Base-by-base conservation (phyloP, 1,140 invertebrate genomes). In the Mylabris phalerata region DNA sequence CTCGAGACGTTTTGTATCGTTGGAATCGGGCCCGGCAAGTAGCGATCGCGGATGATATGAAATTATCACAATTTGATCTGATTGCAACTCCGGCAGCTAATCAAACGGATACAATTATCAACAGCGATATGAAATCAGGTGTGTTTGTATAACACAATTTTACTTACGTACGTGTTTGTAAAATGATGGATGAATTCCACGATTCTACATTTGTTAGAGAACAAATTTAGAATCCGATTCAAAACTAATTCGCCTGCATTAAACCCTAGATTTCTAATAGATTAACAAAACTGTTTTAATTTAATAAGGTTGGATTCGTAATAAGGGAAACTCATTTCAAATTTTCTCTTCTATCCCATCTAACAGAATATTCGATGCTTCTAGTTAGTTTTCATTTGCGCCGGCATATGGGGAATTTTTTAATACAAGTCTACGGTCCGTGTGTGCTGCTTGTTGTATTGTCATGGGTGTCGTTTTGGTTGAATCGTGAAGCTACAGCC, bases 391-490 rank as follows among this genome's bases (percentile, higher is more conserved):
- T 93, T 65, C 87, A 90, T 71, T 80, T 93, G 10, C 85, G 89
- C 67, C 80, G 91, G 4, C 88, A 92, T 68, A 88, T 91, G 79
- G 90, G 90, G 4, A 92, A 92, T 72, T 94, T 92, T 71, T 75
- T 93, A 1, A 90, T 94, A 59, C 89, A 93, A 77, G 90, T 93
- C 5, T 94, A 93, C 69, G 84, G 90, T 1, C 92, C 92, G 1
- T 94, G 91, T 65, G 84, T 88, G 44, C 79, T 95, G 43, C 80
- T 94, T 4, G 90, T 93, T 2, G 87, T 92, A 4, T 77, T 94
- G 0, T 92, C 89, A 0, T 95, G 91, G 91, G 90, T 95, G 0
- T 91, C 90, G 6, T 94, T 95, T 69, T 95, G 90, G 90, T 79
- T 94, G 39, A 93, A 93, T 72, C 74, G 91, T 49, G 91, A 94